Percentiles rank a stretch among this genome's conserved stretches.
Conservation (phyloP, 2,797 vertebrate species). For the Lacerta agilis region DNA sequence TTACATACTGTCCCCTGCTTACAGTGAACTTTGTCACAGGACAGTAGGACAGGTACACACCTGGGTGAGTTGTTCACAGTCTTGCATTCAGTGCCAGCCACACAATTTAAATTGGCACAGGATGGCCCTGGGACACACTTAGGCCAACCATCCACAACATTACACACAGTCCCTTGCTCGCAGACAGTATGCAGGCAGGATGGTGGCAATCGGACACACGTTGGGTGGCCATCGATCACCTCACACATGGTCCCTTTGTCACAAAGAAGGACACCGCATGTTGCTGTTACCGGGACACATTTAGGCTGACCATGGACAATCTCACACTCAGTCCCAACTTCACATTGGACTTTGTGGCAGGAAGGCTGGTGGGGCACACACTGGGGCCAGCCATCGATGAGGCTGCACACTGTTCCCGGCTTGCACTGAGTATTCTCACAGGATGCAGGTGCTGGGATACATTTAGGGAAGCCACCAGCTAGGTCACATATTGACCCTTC, state of each 20-base stretch:
- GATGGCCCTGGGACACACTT: not conserved
- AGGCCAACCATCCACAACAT: not conserved
- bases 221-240: not conserved
- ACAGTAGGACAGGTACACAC: not conserved
- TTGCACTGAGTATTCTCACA: not conserved
- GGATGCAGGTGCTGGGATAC: not conserved
- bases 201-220: not conserved
- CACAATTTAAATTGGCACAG: not conserved
- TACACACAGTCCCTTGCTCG: not conserved
- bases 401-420: conserved; percentile 1
- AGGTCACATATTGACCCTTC: conserved; percentile 67
- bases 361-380: not conserved
- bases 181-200: conserved; percentile 23
- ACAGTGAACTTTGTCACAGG: conserved; percentile 10
- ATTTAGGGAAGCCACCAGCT: conserved; percentile 45
- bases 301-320: conserved; percentile 3
- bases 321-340: not conserved
- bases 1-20: not conserved
- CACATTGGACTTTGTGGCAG: not conserved
- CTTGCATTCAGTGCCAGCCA: not conserved
- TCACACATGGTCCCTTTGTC: conserved; percentile 3
- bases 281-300: conserved; percentile 7
- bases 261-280: not conserved
- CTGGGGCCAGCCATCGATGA: conserved; percentile 10
- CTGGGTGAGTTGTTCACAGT: not conserved